These are phyloP conservation scores for Lonchura striata DNA, from an alignment of 2,113 vertebrate genomes.

Conservation along the genomic window DNA sequence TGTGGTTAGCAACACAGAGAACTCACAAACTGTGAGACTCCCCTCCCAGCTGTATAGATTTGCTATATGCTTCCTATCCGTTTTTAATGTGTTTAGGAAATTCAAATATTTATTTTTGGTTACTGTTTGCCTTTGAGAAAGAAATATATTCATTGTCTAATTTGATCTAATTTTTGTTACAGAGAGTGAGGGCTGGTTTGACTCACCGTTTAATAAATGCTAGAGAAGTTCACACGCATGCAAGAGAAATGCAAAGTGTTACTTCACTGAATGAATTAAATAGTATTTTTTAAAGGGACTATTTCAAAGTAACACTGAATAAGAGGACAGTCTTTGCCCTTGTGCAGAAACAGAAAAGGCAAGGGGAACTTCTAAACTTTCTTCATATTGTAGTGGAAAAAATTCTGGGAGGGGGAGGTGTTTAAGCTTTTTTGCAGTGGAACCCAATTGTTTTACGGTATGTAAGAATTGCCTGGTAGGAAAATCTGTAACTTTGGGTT, in stretches of 20 bases:
- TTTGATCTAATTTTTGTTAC: background rate
- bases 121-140: background rate
- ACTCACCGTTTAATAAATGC: background rate
- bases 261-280: background rate
- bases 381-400: background rate
- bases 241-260: background rate
- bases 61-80: background rate
- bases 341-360: background rate
- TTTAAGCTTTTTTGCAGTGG: background rate
- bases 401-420: rapidly evolving
- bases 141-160: background rate
- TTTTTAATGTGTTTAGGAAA: background rate
- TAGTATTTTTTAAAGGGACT: background rate
- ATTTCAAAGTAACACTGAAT: background rate
- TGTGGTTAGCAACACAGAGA: background rate
- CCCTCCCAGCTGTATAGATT: background rate
- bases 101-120: background rate
- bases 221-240: background rate
- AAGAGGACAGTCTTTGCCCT: background rate
- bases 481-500: background rate
- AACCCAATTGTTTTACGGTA: background rate
- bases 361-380: background rate
- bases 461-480: background rate
- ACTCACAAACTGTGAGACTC: background rate
- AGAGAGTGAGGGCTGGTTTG: background rate